phyloP scores from a whole-genome alignment of 2,113 vertebrate species.

The Nyctereutes procyonoides region DNA sequence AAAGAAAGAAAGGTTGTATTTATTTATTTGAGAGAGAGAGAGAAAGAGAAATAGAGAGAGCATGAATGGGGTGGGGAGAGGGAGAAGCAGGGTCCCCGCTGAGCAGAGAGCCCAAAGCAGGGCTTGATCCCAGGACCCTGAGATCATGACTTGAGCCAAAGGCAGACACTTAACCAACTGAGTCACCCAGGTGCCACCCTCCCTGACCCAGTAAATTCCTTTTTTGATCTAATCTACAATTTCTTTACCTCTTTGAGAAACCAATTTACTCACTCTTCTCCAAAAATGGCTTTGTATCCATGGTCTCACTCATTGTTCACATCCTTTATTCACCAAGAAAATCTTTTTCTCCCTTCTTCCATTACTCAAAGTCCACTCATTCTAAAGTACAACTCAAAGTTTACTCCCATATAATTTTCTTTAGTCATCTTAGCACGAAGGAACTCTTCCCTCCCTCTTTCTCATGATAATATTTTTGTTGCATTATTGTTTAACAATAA shows the following conservation, averaged over 20 bases:
- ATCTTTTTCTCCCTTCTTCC: neutral
- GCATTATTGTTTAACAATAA: neutral
- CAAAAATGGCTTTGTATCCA: neutral
- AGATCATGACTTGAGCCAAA: no score
- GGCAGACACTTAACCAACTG: no score
- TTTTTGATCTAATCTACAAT: neutral
- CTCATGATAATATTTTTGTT: neutral
- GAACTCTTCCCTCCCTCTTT: neutral
- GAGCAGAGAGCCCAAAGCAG: no score
- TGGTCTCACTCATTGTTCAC: neutral
- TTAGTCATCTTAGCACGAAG: neutral
- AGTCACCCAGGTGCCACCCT: no score
- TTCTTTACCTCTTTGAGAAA: conserved; percentile 10
- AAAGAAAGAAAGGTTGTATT: no score
- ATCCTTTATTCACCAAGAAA: neutral
- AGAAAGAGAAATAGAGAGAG: no score
- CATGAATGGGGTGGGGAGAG: no score
- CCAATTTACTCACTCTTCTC: neutral
- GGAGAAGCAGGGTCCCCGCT: no score
- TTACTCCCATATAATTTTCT: neutral
- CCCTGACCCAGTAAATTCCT: neutral
- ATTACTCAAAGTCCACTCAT: neutral
- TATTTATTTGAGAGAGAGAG: no score
- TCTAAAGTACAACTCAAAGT: neutral
- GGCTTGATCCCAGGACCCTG: no score